phyloP scores from a whole-genome alignment of 2,888 invertebrate genomes.

The Dioctria linearis region DNA sequence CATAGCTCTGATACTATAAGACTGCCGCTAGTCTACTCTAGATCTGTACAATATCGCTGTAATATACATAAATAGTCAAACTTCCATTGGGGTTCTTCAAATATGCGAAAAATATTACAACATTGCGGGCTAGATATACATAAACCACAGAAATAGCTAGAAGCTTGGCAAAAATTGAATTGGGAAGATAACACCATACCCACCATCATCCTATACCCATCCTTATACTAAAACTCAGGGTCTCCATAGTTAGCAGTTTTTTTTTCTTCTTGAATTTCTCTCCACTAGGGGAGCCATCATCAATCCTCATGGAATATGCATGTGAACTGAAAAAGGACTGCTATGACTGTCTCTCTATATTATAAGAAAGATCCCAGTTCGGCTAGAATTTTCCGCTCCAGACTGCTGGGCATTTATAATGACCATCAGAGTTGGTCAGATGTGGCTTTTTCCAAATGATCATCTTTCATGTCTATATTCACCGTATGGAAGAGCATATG shows the following conservation, averaged over 20 bases:
- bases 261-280: not conserved
- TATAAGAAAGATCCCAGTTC: not conserved
- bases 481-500: not conserved
- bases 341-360: not conserved
- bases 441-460: constrained; percentile 42
- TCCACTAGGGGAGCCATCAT: not conserved
- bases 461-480: constrained; percentile 38
- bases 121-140: not conserved
- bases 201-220: no score
- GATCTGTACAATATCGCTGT: no score
- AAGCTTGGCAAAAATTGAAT: constrained; percentile 5
- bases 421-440: constrained; percentile 31
- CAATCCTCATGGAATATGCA: constrained; percentile 33
- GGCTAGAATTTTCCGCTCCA: constrained; percentile 4
- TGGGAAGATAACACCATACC: not conserved
- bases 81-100: not conserved
- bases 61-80: no score
- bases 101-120: constrained; percentile 32
- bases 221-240: no score
- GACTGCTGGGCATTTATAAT: constrained; percentile 31
- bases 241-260: not conserved
- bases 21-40: no score
- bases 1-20: no score
- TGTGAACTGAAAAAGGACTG: constrained; percentile 7
- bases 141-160: not conserved